Evolutionary conservation across 1,140 invertebrate species (phyloP).

Genomic region (Solenopsis invicta): DNA sequence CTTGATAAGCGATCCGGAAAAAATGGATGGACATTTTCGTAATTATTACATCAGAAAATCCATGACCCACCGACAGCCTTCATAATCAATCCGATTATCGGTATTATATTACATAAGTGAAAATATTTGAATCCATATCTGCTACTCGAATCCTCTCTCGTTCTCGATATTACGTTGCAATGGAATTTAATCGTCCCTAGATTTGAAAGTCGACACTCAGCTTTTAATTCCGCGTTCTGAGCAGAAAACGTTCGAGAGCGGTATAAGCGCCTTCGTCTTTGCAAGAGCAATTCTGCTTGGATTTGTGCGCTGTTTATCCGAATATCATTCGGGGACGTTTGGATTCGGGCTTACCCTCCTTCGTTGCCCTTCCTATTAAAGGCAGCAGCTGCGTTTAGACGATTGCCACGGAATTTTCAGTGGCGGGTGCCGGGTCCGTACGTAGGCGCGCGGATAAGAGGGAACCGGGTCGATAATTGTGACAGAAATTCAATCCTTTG

Average conservation of each 20-base stretch:
- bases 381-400: constrained; percentile 72
- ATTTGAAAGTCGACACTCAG: neutral
- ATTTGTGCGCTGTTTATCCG: constrained; percentile 10
- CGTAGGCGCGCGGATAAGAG: constrained; percentile 48
- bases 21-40: neutral
- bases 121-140: neutral
- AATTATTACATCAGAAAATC: neutral
- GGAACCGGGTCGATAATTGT: constrained; percentile 76
- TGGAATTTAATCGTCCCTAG: neutral
- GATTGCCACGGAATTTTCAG: constrained; percentile 53
- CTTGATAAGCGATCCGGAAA: neutral
- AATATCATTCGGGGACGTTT: constrained; percentile 3
- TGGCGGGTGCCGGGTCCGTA: constrained; percentile 15
- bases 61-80: neutral
- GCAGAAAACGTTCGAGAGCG: neutral
- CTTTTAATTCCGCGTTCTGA: neutral
- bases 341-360: constrained; percentile 57
- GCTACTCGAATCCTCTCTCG: neutral
- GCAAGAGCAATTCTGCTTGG: neutral
- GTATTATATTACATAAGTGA: neutral
- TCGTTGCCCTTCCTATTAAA: constrained; percentile 60
- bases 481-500: constrained; percentile 79
- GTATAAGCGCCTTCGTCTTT: neutral
- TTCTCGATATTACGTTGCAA: constrained; percentile 1
- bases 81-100: neutral